These are phyloP conservation scores for Belgica antarctica DNA, from an alignment of 2,888 invertebrate genomes.

Conservation along the genomic window DNA sequence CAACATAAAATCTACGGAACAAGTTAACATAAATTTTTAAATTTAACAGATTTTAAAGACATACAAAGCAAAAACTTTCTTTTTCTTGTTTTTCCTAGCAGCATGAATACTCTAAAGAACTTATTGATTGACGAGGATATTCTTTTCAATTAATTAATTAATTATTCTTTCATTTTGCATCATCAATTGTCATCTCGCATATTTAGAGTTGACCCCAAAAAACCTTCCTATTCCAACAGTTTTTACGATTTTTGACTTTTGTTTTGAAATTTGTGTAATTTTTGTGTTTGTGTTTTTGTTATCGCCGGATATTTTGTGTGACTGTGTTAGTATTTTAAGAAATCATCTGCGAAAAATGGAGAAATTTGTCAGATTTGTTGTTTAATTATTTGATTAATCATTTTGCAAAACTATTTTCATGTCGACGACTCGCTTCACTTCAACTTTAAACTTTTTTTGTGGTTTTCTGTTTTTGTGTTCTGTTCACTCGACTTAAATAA, in stretches of 20 bases:
- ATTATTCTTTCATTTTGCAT: conserved; percentile 26
- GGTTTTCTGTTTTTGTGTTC: not conserved
- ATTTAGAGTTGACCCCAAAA: conserved; percentile 37
- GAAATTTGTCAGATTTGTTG: conserved; percentile 16
- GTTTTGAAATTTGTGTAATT: not conserved
- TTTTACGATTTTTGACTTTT: conserved; percentile 4
- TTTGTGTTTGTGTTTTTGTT: too few relatives aligned
- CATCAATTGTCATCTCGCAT: conserved; percentile 8
- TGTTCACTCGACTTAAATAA: conserved; percentile 27
- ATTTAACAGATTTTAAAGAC: too few relatives aligned
- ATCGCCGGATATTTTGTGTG: conserved; percentile 26
- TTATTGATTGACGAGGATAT: conserved; percentile 16
- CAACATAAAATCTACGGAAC: too few relatives aligned
- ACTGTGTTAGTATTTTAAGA: conserved; percentile 22
- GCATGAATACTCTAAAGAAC: not conserved
- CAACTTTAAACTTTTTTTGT: not conserved
- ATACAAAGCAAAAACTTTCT: too few relatives aligned
- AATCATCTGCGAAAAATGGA: conserved; percentile 33
- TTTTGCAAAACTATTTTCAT: conserved; percentile 12
- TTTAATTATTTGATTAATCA: not conserved
- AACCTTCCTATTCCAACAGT: not conserved
- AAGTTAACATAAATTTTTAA: too few relatives aligned
- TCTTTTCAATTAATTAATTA: conserved; percentile 40
- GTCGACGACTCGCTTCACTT: conserved; percentile 1
- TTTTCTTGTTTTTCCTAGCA: not conserved